A percentile compares a stretch with the other conserved stretches of the same genome.
phyloP scores from a whole-genome alignment of 2,113 vertebrate species.

The Tyrannus savana region DNA sequence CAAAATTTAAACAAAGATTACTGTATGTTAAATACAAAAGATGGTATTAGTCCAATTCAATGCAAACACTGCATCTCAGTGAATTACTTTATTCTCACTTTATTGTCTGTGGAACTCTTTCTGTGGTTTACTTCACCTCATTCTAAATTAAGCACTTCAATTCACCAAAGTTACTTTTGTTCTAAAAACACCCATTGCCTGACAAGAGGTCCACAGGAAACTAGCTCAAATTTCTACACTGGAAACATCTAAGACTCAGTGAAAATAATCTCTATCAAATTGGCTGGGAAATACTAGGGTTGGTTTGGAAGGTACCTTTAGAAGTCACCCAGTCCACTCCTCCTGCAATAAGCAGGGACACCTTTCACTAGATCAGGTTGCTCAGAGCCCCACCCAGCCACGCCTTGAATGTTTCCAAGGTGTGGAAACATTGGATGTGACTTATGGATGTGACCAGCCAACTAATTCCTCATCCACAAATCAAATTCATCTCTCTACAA shows the following conservation, averaged over 20 bases:
- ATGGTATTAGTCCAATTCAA: neutral
- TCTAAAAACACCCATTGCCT: neutral
- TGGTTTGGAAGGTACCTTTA: neutral
- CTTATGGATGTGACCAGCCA: neutral
- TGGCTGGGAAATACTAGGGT: neutral
- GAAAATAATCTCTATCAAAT: neutral
- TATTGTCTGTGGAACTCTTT: neutral
- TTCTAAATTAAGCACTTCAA: neutral
- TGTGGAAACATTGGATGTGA: too few species aligned
- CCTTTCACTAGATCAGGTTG: neutral
- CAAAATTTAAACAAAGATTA: neutral
- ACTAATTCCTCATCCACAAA: neutral
- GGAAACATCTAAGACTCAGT: neutral
- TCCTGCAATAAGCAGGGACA: neutral
- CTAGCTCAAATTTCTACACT: neutral
- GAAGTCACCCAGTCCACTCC: neutral
- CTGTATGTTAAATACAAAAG: neutral
- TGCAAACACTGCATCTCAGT: neutral
- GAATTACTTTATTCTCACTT: neutral
- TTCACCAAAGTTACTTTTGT: neutral
- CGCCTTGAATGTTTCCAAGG: neutral
- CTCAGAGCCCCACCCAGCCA: neutral
- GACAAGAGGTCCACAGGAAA: neutral
- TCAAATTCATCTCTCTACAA: neutral
- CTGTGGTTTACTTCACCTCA: neutral